phyloP scores from a whole-genome alignment of 2,888 invertebrate species.

The Pinctada fucata region DNA sequence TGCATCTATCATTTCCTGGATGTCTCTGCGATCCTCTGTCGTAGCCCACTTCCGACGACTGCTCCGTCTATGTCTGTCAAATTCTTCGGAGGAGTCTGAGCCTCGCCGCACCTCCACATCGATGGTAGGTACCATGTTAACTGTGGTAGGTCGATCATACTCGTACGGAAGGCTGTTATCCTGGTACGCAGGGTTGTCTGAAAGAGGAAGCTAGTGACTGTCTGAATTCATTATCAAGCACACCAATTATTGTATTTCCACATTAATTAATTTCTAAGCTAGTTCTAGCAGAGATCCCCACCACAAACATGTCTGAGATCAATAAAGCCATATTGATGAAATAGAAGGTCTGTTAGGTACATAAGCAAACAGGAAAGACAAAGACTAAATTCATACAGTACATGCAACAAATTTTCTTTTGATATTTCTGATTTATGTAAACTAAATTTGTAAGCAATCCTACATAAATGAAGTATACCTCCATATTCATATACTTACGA shows the following conservation, averaged over 20 bases:
- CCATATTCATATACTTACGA: slow-evolving; percentile 13
- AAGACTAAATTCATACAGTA: too few species aligned
- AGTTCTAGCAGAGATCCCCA: too few species aligned
- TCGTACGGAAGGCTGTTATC: slow-evolving; percentile 31
- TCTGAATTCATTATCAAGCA: not conserved
- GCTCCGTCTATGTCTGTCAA: not conserved
- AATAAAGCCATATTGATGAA: too few species aligned
- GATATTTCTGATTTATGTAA: too few species aligned
- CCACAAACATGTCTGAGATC: too few species aligned
- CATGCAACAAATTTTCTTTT: too few species aligned
- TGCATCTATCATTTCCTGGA: slow-evolving; percentile 56
- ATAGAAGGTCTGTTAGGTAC: too few species aligned
- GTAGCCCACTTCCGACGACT: slow-evolving; percentile 49
- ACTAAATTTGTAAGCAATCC: too few species aligned
- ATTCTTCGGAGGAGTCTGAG: slow-evolving; percentile 14
- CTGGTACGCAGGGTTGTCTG: slow-evolving; percentile 30
- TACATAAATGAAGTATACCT: too few species aligned
- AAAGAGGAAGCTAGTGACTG: not conserved
- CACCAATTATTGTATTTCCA: not conserved
- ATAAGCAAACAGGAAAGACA: too few species aligned
- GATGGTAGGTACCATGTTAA: slow-evolving; percentile 14
- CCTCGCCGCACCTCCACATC: slow-evolving; percentile 18
- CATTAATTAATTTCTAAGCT: not conserved
- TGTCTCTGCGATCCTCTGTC: slow-evolving; percentile 47
- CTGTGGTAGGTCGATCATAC: slow-evolving; percentile 13